Base-by-base conservation (phyloP, 1,140 invertebrate genomes). In the Zaprionus taronus region DNA sequence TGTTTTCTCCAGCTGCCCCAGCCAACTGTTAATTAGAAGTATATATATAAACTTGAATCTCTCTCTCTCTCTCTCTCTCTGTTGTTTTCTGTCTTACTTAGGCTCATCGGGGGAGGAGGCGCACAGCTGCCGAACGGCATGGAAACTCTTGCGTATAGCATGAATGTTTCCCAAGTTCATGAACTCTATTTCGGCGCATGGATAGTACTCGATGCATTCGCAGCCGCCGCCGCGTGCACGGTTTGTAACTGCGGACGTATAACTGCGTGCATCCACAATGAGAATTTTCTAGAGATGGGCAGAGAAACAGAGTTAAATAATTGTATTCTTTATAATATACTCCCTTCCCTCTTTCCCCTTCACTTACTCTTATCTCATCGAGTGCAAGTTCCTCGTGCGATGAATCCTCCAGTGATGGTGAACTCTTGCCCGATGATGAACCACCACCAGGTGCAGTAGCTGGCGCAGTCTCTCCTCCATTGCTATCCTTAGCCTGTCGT, bases 111-210 rank as follows among this genome's bases (percentile, higher is more conserved):
- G 93, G 12, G 96, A 94, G 55, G 96, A 95, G 34, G 96, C 95
- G 78, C 97, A 97, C 0, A 99, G 93, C 60, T 95, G 95, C 56
- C 97, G 93, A 28, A 97, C 93, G 28, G 96, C 95, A 64, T 97
- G 96, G 93, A 97, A 97, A 91, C 96, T 97, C 81, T 97, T 97
- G 36, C 98, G 94, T 84, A 99, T 97, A 61, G 97, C 96, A 93
- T 99, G 98, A 76, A 99, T 99, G 93, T 99, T 99, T 58, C 98
- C 97, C 92, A 99, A 93, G 93, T 97, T 97, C 98, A 99, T 99
- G 92, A 99, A 99, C 92, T 98, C 96, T 67, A 99, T 98, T 93
- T 99, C 98, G 89, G 97, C 97, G 84, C 95, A 96, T 1, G 96
- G 96, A 94, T 99, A 99, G 94, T 99, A 98, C 93, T 98, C 97